Percentiles rank a stretch among this genome's conserved stretches.
Evolutionary conservation across 2,888 invertebrate genomes (phyloP).

Genomic region (Platypus cylindrus): DNA sequence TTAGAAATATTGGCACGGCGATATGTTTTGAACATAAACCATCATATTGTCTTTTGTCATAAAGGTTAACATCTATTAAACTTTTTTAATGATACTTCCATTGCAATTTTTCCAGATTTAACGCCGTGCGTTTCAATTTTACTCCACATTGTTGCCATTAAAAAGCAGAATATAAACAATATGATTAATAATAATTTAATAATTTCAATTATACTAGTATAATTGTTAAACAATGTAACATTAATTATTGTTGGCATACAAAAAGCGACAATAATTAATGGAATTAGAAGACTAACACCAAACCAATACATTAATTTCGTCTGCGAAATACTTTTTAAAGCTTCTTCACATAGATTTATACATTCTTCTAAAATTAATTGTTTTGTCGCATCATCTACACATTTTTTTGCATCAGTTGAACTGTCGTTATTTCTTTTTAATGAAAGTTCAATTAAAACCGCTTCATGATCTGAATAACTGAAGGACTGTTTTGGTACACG

Average conservation of each 20-base stretch:
- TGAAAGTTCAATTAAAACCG: conserved; percentile 45
- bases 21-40: no score
- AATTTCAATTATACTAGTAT: not conserved
- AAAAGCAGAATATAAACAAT: conserved; percentile 1
- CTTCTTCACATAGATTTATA: conserved; percentile 1
- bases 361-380: not conserved
- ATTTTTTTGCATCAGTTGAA: not conserved
- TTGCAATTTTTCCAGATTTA: conserved; percentile 57
- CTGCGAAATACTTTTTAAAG: conserved; percentile 1
- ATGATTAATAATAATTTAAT: not conserved
- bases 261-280: not conserved
- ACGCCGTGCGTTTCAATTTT: conserved; percentile 27
- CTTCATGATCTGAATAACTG: conserved; percentile 87
- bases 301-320: conserved; percentile 1
- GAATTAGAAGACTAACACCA: not conserved
- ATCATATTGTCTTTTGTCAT: no score
- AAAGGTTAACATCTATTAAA: no score
- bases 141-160: conserved; percentile 2
- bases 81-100: conserved; percentile 44
- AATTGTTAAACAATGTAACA: not conserved
- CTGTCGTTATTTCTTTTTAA: conserved; percentile 26
- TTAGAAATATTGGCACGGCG: no score
- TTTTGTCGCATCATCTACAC: conserved; percentile 1
- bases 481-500: conserved; percentile 56
- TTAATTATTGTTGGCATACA: not conserved